Conservation (phyloP, 2,797 vertebrate species). For the Acipenser ruthenus region DNA sequence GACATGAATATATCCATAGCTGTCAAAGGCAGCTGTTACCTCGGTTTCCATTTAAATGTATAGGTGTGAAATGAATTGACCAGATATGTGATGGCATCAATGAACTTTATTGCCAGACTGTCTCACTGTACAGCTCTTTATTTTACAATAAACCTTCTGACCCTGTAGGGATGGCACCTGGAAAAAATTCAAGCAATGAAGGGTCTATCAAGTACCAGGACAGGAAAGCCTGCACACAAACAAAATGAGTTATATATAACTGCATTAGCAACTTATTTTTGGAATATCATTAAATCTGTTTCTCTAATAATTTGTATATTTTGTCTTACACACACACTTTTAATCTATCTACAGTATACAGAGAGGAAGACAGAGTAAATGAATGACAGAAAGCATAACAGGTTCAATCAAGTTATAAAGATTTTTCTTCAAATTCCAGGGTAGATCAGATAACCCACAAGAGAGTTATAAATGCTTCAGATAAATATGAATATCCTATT, state of each 20-base stretch:
- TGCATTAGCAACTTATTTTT: no score
- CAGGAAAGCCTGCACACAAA: no score
- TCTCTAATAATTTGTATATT: no score
- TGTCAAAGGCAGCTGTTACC: not conserved
- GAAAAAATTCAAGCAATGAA: conserved; percentile 14
- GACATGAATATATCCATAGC: not conserved
- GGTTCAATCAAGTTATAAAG: conserved; percentile 51
- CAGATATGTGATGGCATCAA: conserved; percentile 11
- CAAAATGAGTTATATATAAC: no score
- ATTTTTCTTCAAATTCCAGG: conserved; percentile 59
- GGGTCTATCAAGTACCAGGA: conserved; percentile 10
- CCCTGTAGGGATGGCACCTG: conserved; percentile 7
- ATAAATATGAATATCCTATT: conserved; percentile 49
- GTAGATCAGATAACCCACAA: conserved; percentile 52
- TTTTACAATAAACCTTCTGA: conserved; percentile 11
- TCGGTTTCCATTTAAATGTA: conserved; percentile 11
- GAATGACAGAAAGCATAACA: conserved; percentile 56
- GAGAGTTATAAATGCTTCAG: conserved; percentile 58
- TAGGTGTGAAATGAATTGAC: conserved; percentile 15
- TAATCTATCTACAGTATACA: conserved; percentile 32
- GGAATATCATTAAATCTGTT: no score
- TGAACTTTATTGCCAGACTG: conserved; percentile 11
- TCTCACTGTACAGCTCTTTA: conserved; percentile 7
- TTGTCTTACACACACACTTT: conserved; percentile 14
- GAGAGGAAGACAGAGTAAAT: conserved; percentile 30